Evolutionary conservation across 2,113 vertebrate genomes (phyloP).

Genomic region (cat (Felis catus)): DNA sequence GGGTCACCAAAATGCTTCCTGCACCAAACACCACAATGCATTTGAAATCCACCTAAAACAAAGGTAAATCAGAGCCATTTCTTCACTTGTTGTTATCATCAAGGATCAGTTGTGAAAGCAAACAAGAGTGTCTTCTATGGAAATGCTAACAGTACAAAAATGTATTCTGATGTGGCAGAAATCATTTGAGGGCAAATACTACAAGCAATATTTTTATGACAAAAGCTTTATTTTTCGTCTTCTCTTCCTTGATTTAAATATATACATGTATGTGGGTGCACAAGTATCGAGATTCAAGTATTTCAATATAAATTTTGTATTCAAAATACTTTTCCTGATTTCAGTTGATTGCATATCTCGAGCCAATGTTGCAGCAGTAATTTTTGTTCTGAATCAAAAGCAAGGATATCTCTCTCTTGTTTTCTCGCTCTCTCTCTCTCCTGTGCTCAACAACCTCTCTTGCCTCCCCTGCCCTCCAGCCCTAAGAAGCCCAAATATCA

Average conservation of each 20-base stretch:
- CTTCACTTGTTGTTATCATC: conserved; percentile 55
- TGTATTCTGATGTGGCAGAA: conserved; percentile 46
- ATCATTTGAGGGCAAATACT: conserved; percentile 74
- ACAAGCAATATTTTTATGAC: conserved; percentile 70
- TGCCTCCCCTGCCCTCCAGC: neutral
- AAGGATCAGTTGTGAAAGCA: conserved; percentile 73
- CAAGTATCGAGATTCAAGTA: conserved; percentile 75
- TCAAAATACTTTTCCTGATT: conserved; percentile 86
- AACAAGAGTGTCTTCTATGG: conserved; percentile 66
- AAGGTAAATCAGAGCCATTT: conserved; percentile 53
- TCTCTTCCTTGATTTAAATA: conserved; percentile 67
- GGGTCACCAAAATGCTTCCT: neutral
- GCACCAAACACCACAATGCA: neutral
- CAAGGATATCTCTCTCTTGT: conserved; percentile 69
- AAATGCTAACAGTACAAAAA: conserved; percentile 78
- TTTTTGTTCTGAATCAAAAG: conserved; percentile 84
- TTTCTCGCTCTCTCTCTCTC: neutral
- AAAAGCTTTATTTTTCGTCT: conserved; percentile 64
- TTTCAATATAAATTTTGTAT: conserved; percentile 80
- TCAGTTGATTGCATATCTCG: conserved; percentile 85
- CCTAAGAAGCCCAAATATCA: conserved; percentile 71
- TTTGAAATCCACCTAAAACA: conserved; percentile 55
- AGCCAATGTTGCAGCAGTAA: conserved; percentile 83
- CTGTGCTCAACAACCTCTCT: neutral
- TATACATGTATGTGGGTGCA: conserved; percentile 63